Evolutionary conservation across 2,888 invertebrate species (phyloP).

Genomic region (Pollenia angustigena): DNA sequence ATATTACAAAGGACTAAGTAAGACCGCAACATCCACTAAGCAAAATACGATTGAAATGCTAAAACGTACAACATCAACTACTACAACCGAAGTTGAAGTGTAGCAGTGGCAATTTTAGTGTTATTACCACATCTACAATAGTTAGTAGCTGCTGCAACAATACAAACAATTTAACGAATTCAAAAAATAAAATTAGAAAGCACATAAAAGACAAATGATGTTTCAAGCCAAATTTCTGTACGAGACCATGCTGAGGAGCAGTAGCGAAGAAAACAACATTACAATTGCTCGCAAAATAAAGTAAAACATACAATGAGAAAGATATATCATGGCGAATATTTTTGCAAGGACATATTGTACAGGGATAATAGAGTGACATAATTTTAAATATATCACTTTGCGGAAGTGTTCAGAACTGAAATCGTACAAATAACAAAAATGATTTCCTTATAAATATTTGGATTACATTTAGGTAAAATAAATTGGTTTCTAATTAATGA

Average conservation of each 20-base stretch:
- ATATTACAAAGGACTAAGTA: neutral
- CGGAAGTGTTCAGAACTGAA: too few species aligned
- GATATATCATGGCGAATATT: conserved; percentile 27
- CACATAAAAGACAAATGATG: conserved; percentile 80
- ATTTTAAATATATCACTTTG: too few species aligned
- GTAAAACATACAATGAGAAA: conserved; percentile 9
- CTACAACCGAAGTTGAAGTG: neutral
- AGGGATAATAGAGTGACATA: conserved; percentile 17
- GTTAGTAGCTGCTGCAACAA: conserved; percentile 25
- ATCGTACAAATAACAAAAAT: too few species aligned
- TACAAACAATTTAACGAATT: conserved; percentile 63
- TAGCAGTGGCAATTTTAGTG: neutral
- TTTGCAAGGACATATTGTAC: conserved; percentile 25
- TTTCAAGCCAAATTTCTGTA: conserved; percentile 73
- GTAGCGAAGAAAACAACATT: conserved; percentile 27
- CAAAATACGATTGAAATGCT: conserved; percentile 59
- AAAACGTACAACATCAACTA: conserved; percentile 25
- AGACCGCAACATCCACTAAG: conserved; percentile 48
- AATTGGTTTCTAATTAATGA: too few species aligned
- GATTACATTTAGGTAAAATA: neutral
- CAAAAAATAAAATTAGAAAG: conserved; percentile 77
- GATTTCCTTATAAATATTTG: neutral
- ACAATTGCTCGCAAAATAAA: conserved; percentile 33
- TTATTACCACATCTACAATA: too few species aligned
- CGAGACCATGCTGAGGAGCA: conserved; percentile 4